These are phyloP conservation scores for Xylota segnis DNA, from an alignment of 2,888 invertebrate genomes.

Conservation along the genomic window DNA sequence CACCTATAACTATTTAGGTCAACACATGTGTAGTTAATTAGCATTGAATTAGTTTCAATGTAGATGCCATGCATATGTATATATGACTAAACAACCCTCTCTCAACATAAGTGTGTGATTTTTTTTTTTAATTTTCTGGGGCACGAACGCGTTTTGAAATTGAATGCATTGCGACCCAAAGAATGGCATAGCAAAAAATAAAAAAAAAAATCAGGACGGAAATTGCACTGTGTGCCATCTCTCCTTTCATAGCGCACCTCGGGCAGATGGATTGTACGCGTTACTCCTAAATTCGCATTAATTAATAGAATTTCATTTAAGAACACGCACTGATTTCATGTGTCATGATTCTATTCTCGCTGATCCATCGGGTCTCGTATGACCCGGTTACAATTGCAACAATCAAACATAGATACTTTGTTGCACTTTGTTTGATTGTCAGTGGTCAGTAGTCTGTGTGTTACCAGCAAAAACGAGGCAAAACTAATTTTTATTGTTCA, in stretches of 20 bases:
- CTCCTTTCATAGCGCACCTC: background rate
- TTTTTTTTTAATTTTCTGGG: slow-evolving; percentile 9
- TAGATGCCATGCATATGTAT: background rate
- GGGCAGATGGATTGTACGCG: background rate
- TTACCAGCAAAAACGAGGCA: background rate
- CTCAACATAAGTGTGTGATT: background rate
- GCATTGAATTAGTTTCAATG: slow-evolving; percentile 36
- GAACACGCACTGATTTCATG: slow-evolving; percentile 4
- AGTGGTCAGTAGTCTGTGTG: background rate
- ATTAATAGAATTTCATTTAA: slow-evolving; percentile 6
- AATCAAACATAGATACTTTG: background rate
- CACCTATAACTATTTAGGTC: slow-evolving; percentile 18
- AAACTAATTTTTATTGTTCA: background rate
- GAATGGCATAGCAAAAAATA: slow-evolving; percentile 1
- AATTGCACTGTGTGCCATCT: slow-evolving; percentile 5
- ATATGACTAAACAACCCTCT: slow-evolving; percentile 13
- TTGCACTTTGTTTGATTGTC: no score
- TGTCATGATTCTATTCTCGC: background rate
- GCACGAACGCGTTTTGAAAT: slow-evolving; percentile 17
- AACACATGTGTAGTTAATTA: slow-evolving; percentile 40
- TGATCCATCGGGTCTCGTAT: background rate
- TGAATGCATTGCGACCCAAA: slow-evolving; percentile 21
- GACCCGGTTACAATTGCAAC: background rate
- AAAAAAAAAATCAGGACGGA: slow-evolving; percentile 19
- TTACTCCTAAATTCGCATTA: slow-evolving; percentile 3